phyloP scores from a whole-genome alignment of 2,113 vertebrate genomes.

The Gallinago undulata region DNA sequence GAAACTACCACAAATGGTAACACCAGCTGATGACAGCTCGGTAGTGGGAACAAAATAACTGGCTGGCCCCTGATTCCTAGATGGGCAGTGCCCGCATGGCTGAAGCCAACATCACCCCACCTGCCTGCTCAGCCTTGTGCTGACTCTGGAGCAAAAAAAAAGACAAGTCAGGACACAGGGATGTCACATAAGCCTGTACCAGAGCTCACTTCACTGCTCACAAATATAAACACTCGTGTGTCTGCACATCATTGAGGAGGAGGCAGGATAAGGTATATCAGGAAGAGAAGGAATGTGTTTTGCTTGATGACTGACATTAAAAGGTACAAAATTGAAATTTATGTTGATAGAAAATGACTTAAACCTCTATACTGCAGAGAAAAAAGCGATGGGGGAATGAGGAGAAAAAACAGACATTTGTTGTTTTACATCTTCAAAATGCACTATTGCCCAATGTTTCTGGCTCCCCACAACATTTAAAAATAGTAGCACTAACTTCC shows the following conservation, averaged over 20 bases:
- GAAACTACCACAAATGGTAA: not conserved
- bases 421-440: constrained; percentile 19
- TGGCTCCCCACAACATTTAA: constrained; percentile 27
- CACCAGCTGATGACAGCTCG: not conserved
- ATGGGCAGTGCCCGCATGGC: not conserved
- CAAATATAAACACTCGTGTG: not conserved
- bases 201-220: not conserved
- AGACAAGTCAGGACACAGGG: not conserved
- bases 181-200: not conserved
- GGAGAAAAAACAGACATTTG: not conserved
- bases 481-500: constrained; percentile 61
- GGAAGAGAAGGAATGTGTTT: not conserved
- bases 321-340: not conserved
- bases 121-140: not conserved
- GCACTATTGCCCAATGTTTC: not conserved
- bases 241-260: not conserved
- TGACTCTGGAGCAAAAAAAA: not conserved
- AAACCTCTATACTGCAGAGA: not conserved
- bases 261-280: not conserved
- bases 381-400: not conserved
- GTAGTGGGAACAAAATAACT: not conserved
- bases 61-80: not conserved
- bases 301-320: not conserved
- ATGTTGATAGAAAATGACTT: not conserved
- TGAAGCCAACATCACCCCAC: not conserved